Evolutionary conservation across 1,140 invertebrate genomes (phyloP), one percentile per base, ranked within the genome.

Genomic region (Sitobion miscanthi): DNA sequence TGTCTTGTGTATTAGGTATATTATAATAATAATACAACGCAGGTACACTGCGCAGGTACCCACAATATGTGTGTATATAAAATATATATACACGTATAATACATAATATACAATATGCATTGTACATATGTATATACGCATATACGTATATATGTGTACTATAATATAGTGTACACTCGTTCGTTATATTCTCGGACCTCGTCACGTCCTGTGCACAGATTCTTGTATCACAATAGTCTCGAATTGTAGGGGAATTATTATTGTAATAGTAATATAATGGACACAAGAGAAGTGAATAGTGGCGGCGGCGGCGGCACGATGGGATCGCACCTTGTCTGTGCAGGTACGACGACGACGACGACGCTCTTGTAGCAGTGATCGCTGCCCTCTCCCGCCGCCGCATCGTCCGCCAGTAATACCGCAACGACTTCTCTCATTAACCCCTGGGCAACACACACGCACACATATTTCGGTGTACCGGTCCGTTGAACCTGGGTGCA

Each of bases 401-500:
- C 21, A 21, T 21, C 87, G 35, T 47, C 35, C 5, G 21, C 90
- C 20, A 14, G 52, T 54, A 47, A 62, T 21, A 30, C 69, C 8
- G 8, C 90, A 30, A 77, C 90, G 42, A 89, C 49, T 62, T 91
- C 30, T 69, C 91, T 92, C 91, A 92, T 92, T 92, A 92, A 92
- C 91, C 91, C 91, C 69, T 49, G 91, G 91, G 91, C 91, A 92
- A 77, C 42, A 21, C 89, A 47, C 45, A 47, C 35, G 35, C 85
- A 49, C 86, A 88, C 86, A 88, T n/a, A 54, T 89, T 88, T 88
- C 86, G 86, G 47, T 23, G 47, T 38, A 35, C 87, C 47, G n/a
- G 91, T 86, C 82, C 91, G 25, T 93, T 93, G 91, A 93, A 93
- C 91, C 35, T 82, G 82, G 91, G 91, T 93, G 91, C 91, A 86